phyloP scores from a whole-genome alignment of 2,113 vertebrate genomes.

The Drymodes brunneopygia region DNA sequence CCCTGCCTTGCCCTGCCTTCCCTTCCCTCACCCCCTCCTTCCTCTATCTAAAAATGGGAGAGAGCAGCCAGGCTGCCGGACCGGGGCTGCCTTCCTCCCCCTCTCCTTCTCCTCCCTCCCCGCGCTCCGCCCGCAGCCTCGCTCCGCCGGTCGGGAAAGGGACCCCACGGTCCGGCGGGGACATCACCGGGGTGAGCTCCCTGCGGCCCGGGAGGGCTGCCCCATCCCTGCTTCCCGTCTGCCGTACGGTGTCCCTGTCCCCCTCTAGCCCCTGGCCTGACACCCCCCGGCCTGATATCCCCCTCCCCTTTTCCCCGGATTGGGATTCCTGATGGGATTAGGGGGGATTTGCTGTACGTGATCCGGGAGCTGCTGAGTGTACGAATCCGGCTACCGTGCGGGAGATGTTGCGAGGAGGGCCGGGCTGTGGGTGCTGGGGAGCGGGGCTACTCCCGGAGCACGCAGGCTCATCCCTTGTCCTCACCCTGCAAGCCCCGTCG shows the following conservation, averaged over 20 bases:
- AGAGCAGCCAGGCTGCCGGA: background rate
- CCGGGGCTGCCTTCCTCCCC: background rate
- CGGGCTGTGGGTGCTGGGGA: background rate
- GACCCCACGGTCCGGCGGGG: background rate
- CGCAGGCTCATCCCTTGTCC: background rate
- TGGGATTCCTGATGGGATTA: constrained; percentile 22
- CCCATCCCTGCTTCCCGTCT: background rate
- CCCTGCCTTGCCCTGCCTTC: background rate
- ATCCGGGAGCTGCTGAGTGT: background rate
- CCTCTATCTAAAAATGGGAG: background rate
- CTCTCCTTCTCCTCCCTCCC: background rate
- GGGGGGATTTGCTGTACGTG: constrained; percentile 16
- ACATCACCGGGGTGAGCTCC: constrained; percentile 39
- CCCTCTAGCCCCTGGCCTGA: background rate
- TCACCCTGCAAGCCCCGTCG: too few relatives aligned
- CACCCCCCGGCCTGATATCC: background rate
- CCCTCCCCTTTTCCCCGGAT: background rate
- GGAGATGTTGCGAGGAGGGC: background rate
- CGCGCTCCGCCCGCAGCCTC: background rate
- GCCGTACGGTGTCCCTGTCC: background rate
- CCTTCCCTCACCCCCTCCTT: background rate
- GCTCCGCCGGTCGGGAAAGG: background rate
- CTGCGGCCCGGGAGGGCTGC: background rate
- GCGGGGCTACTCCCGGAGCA: background rate
- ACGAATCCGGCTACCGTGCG: background rate